phyloP scores from a whole-genome alignment of 2,113 vertebrate species.

The Pterocles burchelli region DNA sequence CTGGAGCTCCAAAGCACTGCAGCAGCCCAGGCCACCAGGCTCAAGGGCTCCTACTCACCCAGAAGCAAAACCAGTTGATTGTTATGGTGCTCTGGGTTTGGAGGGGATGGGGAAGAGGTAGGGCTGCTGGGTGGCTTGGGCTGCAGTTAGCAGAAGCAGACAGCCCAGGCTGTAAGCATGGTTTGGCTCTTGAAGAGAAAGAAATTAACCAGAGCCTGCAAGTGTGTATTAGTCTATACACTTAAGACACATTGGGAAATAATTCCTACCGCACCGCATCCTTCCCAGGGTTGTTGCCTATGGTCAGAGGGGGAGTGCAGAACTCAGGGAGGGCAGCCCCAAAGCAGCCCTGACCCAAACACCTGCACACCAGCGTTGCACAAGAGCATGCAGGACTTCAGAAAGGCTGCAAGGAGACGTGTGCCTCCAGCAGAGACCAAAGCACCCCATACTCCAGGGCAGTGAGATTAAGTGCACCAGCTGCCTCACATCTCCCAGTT shows the following conservation, averaged over 20 bases:
- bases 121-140: not conserved
- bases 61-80: not conserved
- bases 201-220: not conserved
- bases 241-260: not conserved
- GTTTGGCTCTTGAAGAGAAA: not conserved
- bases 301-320: not conserved
- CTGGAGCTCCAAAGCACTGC: not conserved
- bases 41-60: not conserved
- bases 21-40: not conserved
- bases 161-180: not conserved
- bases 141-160: not conserved
- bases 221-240: fast-evolving
- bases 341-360: not conserved
- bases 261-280: not conserved
- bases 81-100: not conserved
- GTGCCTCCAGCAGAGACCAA: not conserved
- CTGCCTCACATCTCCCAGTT: not conserved
- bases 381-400: not conserved
- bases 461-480: fast-evolving
- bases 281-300: not conserved
- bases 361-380: not conserved
- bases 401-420: not conserved
- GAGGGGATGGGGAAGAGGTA: not conserved
- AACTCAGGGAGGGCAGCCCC: not conserved
- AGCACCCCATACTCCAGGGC: not conserved